phyloP scores from a whole-genome alignment of 2,113 vertebrate genomes.

The Macroglossus sobrinus region DNA sequence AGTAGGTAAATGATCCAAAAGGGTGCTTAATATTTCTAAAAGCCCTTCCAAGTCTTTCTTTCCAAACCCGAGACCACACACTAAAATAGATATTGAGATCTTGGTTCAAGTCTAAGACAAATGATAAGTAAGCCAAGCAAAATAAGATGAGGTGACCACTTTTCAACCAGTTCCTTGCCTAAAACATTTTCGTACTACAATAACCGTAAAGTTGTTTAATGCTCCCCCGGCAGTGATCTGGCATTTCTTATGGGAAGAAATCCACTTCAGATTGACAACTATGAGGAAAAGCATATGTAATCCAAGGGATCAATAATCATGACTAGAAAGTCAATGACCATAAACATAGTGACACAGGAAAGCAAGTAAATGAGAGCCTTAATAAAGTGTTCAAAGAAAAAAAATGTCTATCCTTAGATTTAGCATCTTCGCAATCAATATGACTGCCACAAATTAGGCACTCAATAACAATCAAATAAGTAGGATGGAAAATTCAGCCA shows the following conservation, averaged over 20 bases:
- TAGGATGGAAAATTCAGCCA: not conserved
- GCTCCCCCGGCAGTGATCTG: not conserved
- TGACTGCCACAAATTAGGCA: not conserved
- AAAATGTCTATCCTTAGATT: not conserved
- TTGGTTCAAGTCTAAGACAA: constrained; percentile 1
- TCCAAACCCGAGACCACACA: constrained; percentile 58
- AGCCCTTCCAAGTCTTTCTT: not conserved
- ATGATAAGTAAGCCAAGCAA: constrained; percentile 17
- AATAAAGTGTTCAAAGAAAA: not conserved
- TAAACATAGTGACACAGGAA: not conserved
- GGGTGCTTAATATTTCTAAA: not conserved
- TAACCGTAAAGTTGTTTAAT: not conserved
- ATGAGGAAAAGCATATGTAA: not conserved
- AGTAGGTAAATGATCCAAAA: not conserved
- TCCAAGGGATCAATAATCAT: not conserved
- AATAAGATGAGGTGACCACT: not conserved
- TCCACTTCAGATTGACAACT: not conserved
- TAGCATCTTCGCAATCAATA: not conserved
- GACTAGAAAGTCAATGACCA: not conserved
- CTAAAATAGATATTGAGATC: not conserved
- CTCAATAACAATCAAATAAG: not conserved
- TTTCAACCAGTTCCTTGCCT: not conserved
- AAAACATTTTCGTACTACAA: not conserved
- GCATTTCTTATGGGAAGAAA: constrained; percentile 28
- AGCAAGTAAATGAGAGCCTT: not conserved